phyloP scores from a whole-genome alignment of 2,888 invertebrate genomes.

The Eurytoma californica region DNA sequence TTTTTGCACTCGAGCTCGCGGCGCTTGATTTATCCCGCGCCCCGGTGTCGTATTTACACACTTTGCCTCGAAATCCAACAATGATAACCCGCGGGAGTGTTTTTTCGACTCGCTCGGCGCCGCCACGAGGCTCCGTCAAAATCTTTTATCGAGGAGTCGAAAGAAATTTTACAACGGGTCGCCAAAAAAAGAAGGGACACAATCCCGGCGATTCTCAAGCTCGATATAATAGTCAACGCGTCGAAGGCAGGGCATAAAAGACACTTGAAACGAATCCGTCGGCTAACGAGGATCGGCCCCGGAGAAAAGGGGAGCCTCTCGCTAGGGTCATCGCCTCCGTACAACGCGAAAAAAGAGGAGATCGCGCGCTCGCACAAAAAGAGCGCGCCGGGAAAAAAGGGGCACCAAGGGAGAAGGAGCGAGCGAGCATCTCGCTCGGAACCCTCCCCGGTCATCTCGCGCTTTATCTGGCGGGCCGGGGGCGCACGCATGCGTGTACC shows the following conservation, averaged over 20 bases:
- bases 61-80: no score
- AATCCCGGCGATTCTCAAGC: not conserved
- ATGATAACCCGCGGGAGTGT: no score
- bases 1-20: not conserved
- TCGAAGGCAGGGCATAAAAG: conserved; percentile 9
- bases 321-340: conserved; percentile 66
- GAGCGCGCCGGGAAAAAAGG: conserved; percentile 7
- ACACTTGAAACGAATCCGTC: conserved; percentile 8
- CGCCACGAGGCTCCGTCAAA: no score
- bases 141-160: no score
- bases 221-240: conserved; percentile 1
- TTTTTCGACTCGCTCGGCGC: no score
- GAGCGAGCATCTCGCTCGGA: not conserved
- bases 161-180: not conserved
- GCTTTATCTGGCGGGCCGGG: conserved; percentile 33
- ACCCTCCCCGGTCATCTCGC: conserved; percentile 25
- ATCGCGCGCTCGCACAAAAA: conserved; percentile 39
- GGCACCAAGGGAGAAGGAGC: not conserved
- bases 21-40: no score
- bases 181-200: not conserved
- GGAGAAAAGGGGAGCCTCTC: not conserved
- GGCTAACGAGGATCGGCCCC: conserved; percentile 41
- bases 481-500: conserved; percentile 37
- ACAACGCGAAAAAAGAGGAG: conserved; percentile 48
- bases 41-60: no score